phyloP scores from a whole-genome alignment of 1,140 invertebrate species.

The Meteorus sp. region DNA sequence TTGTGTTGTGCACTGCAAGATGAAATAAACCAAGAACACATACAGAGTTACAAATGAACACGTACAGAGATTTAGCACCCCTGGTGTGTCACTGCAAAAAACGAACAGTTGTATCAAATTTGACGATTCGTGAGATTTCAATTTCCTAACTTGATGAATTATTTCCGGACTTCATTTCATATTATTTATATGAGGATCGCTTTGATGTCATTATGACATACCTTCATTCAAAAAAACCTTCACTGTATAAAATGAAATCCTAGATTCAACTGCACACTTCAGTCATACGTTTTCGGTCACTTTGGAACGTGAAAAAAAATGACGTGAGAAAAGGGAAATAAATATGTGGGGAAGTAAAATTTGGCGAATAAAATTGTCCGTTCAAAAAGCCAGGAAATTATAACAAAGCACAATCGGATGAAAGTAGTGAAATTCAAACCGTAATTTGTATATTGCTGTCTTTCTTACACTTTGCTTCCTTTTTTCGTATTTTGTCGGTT shows the following conservation, averaged over 20 bases:
- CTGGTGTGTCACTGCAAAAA: too few species aligned
- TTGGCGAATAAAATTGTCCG: constrained; percentile 13
- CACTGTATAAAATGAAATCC: too few species aligned
- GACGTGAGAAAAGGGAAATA: constrained; percentile 1
- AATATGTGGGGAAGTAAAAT: constrained; percentile 1
- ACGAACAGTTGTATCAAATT: too few species aligned
- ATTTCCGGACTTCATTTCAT: too few species aligned
- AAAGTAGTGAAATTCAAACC: constrained; percentile 13
- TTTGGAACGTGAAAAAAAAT: neutral
- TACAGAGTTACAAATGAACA: too few species aligned
- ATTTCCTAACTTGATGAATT: too few species aligned
- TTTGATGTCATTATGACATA: too few species aligned
- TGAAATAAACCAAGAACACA: neutral
- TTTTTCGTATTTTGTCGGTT: neutral
- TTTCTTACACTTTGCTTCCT: too few species aligned
- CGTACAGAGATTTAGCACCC: neutral
- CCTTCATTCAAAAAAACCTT: too few species aligned
- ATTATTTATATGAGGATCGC: too few species aligned
- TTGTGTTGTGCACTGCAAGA: constrained; percentile 10
- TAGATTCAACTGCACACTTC: too few species aligned
- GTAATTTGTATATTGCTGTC: constrained; percentile 21
- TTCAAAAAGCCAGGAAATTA: constrained; percentile 13
- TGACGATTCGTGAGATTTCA: too few species aligned
- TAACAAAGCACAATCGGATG: constrained; percentile 2
- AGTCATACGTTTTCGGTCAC: neutral